Evolutionary conservation across 2,797 vertebrate genomes (phyloP), one percentile per base, ranked within the genome.

Genomic region (Notoglanidium macrostoma): DNA sequence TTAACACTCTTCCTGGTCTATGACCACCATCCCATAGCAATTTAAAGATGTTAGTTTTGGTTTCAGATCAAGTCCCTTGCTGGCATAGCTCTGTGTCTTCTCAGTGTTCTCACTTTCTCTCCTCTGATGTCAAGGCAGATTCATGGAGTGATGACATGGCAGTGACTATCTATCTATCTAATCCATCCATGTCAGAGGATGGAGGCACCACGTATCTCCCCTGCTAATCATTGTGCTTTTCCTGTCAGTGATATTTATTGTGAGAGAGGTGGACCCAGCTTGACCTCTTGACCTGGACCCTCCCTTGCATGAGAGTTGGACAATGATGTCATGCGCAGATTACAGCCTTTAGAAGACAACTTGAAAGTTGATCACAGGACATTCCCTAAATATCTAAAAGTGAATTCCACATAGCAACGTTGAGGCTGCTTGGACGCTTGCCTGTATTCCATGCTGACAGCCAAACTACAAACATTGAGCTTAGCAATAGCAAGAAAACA

Each of bases 281-380:
- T 90, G 89, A 90, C 91, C 87, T 80, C 80, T 21, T 90, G 89
- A 90, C 91, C 91, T 72, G 63, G 67, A 88, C 85, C 85, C 70
- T 87, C 68, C 82, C 83, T 73, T 65, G 55, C 0, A 3, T 68
- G 81, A 78, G 35, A 82, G 59, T 32, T 83, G 57, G 40, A 74
- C 23, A 83, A 26, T 91, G 88, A 91, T 88, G 84, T 91, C 89
- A 88, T 89, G 63, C 81, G 32, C 26, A 9, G 82, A 89, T 74
- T 90, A 83, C 73, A 35, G 8, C 65, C 74, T 80, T 86, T 55
- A 67, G 46, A 46, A 57, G 79, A 51, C 61, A 78, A 70, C 78
- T 74, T 68, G 14, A 77, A 61, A 55, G 54, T 5, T 40, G 40
- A 85, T n/a, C 54, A 63, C 35, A 40, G 55, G 61, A 26, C 55